Conservation (phyloP, 2,797 vertebrate genomes). For the Phrynocephalus guinanensis region DNA sequence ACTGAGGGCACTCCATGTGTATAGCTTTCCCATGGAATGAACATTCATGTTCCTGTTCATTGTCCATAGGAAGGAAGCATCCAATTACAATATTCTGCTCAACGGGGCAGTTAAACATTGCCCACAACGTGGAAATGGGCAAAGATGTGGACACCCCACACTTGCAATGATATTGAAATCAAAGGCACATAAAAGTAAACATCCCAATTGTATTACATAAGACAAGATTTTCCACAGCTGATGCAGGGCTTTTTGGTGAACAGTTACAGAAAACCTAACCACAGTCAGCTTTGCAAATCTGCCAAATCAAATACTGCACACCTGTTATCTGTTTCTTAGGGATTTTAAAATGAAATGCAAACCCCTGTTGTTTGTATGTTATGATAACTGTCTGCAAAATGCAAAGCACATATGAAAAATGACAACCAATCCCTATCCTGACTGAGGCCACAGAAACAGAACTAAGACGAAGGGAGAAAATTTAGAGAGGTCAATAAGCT, state of each 20-base stretch:
- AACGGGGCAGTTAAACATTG: background rate
- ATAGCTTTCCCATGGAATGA: background rate
- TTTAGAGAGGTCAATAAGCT: slow-evolving; percentile 26
- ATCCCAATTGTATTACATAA: background rate
- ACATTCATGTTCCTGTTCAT: background rate
- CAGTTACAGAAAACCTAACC: slow-evolving; percentile 67
- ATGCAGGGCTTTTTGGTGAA: slow-evolving; percentile 40
- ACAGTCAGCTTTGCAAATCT: slow-evolving; percentile 59
- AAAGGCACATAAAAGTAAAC: background rate
- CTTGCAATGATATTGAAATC: slow-evolving; percentile 31
- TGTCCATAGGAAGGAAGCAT: background rate
- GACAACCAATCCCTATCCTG: slow-evolving; percentile 7
- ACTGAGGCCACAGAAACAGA: slow-evolving; percentile 27
- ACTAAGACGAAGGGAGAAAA: slow-evolving; percentile 46
- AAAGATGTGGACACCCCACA: background rate
- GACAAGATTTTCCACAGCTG: slow-evolving; percentile 45
- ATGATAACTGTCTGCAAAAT: slow-evolving; percentile 39
- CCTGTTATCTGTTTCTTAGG: slow-evolving; percentile 72
- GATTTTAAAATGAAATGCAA: slow-evolving; percentile 69
- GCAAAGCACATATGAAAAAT: slow-evolving; percentile 16
- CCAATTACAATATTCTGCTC: background rate
- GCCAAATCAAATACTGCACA: slow-evolving; percentile 71
- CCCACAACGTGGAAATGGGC: too few relatives aligned
- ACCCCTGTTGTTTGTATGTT: slow-evolving; percentile 66
- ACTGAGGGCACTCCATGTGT: background rate